phyloP scores from a whole-genome alignment of 2,888 invertebrate species.

The Sarcophaga carnaria region DNA sequence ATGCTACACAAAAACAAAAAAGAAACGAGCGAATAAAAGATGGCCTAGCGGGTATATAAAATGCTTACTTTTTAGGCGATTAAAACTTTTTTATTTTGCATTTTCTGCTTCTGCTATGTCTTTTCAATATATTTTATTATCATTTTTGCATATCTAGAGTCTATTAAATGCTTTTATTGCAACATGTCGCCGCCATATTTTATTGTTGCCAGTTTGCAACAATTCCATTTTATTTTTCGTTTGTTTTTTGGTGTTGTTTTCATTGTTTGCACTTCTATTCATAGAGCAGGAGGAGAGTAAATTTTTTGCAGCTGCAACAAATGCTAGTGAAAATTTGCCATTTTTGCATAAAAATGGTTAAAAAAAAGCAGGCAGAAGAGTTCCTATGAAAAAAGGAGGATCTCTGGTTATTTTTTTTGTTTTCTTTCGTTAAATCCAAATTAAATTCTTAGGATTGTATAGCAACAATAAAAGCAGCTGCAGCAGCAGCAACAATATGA shows the following conservation, averaged over 20 bases:
- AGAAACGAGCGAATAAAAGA: background rate
- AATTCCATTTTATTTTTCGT: conserved; percentile 67
- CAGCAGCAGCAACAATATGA: conserved; percentile 24
- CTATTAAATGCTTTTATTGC: conserved; percentile 80
- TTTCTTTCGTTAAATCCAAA: conserved; percentile 59
- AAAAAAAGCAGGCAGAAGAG: conserved; percentile 32
- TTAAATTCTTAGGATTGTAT: conserved; percentile 63
- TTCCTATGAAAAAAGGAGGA: conserved; percentile 12
- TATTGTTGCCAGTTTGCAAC: conserved; percentile 49
- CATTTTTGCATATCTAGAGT: conserved; percentile 70
- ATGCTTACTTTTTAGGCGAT: conserved; percentile 45
- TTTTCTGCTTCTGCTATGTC: conserved; percentile 5
- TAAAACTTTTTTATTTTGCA: conserved; percentile 37
- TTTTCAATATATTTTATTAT: conserved; percentile 63
- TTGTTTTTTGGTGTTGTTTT: conserved; percentile 55
- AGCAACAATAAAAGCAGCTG: conserved; percentile 29
- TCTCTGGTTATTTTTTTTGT: background rate
- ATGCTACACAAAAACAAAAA: too few species aligned
- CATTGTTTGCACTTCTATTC: conserved; percentile 1
- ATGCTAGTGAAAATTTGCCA: conserved; percentile 64
- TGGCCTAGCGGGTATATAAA: conserved; percentile 34
- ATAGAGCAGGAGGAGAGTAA: conserved; percentile 12
- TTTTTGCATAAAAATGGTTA: conserved; percentile 68
- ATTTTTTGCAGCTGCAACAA: conserved; percentile 64
- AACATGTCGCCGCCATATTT: conserved; percentile 78